phyloP scores from a whole-genome alignment of 2,113 vertebrate genomes.

The Pelodiscus sinensis region DNA sequence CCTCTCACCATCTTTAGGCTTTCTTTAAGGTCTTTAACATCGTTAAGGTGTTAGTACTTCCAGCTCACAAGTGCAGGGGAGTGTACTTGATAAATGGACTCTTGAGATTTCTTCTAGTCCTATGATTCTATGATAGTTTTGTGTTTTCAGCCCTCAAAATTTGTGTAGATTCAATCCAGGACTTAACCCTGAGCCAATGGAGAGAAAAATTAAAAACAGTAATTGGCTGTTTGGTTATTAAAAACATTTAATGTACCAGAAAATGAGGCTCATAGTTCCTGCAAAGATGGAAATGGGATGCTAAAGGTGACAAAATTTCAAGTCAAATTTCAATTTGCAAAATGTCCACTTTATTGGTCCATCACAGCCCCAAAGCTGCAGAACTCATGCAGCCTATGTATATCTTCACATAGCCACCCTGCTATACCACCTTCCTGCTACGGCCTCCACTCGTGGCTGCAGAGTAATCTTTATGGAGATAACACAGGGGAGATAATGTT shows the following conservation, averaged over 20 bases:
- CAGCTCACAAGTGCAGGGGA: too few relatives aligned
- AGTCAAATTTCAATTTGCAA: not conserved
- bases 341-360: not conserved
- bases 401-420: not conserved
- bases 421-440: not conserved
- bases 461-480: not conserved
- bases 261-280: not conserved
- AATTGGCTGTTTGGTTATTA: too few relatives aligned
- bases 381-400: not conserved
- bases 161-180: fast-evolving
- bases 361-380: not conserved
- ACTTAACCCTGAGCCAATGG: fast-evolving
- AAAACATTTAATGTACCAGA: not conserved
- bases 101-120: too few relatives aligned
- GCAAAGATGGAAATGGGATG: not conserved
- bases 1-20: not conserved
- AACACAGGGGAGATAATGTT: not conserved
- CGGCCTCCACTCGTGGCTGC: not conserved
- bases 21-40: too few relatives aligned
- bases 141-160: not conserved
- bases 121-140: not conserved
- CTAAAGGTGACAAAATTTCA: not conserved
- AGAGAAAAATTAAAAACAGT: not conserved
- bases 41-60: not conserved
- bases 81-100: too few relatives aligned